Conservation (phyloP, 2,797 vertebrate genomes). For the Ciconia nigra region DNA sequence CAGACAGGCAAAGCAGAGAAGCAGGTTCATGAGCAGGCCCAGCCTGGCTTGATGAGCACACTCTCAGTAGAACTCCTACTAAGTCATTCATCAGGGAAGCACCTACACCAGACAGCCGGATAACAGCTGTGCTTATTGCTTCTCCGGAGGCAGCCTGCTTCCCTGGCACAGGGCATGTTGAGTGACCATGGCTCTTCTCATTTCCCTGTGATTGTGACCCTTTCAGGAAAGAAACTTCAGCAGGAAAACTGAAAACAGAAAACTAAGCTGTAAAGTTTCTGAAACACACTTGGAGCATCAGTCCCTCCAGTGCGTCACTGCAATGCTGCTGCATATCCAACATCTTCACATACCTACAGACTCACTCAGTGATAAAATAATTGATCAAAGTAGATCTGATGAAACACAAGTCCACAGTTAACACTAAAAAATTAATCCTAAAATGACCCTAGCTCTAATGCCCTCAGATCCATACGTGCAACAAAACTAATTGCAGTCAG, state of each 20-base stretch:
- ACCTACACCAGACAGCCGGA: no score
- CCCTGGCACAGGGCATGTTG: accelerated
- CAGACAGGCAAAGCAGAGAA: no score
- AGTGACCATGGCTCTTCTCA: background rate
- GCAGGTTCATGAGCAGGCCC: accelerated
- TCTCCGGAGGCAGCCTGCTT: background rate
- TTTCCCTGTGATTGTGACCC: background rate
- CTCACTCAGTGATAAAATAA: background rate
- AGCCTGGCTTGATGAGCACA: background rate
- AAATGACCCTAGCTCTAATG: background rate
- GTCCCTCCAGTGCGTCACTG: background rate
- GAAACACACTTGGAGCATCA: background rate
- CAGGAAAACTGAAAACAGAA: background rate
- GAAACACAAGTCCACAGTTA: background rate
- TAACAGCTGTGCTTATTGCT: no score
- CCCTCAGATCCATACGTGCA: background rate
- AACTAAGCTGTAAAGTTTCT: background rate
- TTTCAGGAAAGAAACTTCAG: background rate
- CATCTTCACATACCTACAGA: background rate
- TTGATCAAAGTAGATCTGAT: background rate
- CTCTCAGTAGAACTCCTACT: background rate
- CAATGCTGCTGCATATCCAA: background rate
- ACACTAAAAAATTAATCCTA: background rate
- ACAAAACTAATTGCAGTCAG: background rate
- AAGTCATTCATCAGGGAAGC: background rate